Evolutionary conservation across 2,797 vertebrate genomes (phyloP), one percentile per base, ranked within the genome.

Genomic region (Hybognathus amarus): DNA sequence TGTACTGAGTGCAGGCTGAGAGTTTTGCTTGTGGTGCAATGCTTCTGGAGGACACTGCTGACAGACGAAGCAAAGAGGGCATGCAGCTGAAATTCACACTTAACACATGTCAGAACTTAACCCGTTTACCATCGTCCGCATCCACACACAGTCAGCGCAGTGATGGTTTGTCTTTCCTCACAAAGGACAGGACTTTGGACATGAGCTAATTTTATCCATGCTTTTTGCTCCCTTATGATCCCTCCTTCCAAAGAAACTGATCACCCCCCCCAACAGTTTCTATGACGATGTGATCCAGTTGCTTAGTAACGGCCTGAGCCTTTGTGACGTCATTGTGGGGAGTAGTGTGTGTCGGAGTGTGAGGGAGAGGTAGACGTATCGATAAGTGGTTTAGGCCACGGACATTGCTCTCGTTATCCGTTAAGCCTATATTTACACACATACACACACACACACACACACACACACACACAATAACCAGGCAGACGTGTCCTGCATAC

Each of bases 281-380:
- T 90, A 61, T 95, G 92, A 95, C 90, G 93, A 96, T 95, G 90
- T 91, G 88, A 88, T 95, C 85, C 22, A 90, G 96, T 98, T 97
- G 96, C 96, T 94, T 96, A 94, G 96, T 88, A 96, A 96, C 96
- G 85, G 88, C 85, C 91, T 61, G 77, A 91, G 88, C 90, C 85
- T 83, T 84, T 87, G 88, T 95, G 95, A 96, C 92, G 93, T 97
- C 93, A 95, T 91, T 92, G 90, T 88, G 93, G 83, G 91, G 87
- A 56, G 73, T 86, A 88, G 89, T 81, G 90, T 86, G 81, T 80
- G 79, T 83, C 89, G 86, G 87, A 89, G 85, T 89, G 88, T 87
- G 77, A 89, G 84, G 80, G 87, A 88, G 89, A 89, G 85, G 90
- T 90, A 91, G 89, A 94, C 52, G 33, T 82, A 50, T n/a, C 77